Evolutionary conservation across 2,888 invertebrate genomes (phyloP).

Genomic region (Amaurobius ferox): DNA sequence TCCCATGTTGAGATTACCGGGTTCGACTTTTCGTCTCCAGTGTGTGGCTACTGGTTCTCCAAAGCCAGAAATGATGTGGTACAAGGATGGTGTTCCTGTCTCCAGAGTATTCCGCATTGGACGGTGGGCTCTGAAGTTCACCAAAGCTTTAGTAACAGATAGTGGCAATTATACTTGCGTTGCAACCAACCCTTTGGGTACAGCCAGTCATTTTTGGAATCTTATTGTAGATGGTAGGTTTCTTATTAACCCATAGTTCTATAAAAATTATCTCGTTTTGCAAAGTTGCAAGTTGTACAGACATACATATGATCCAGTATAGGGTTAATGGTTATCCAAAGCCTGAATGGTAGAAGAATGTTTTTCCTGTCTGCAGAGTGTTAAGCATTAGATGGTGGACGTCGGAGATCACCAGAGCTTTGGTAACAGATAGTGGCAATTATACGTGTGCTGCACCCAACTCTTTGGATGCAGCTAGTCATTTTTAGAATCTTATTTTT

Average conservation of each 20-base stretch:
- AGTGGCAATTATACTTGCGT: slow-evolving; percentile 75
- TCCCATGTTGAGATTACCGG: slow-evolving; percentile 25
- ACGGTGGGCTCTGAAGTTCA: slow-evolving; percentile 77
- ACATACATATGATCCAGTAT: too few species aligned
- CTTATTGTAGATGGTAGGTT: slow-evolving; percentile 76
- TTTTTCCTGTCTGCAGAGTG: slow-evolving; percentile 12
- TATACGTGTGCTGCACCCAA: slow-evolving; percentile 55
- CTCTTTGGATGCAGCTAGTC: slow-evolving; percentile 32
- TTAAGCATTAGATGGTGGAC: slow-evolving; percentile 74
- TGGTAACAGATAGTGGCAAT: slow-evolving; percentile 81
- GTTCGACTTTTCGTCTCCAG: slow-evolving; percentile 43
- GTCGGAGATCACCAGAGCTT: slow-evolving; percentile 80
- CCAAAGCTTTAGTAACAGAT: slow-evolving; percentile 82
- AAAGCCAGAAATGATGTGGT: slow-evolving; percentile 55
- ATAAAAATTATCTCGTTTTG: too few species aligned
- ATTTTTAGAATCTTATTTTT: slow-evolving; percentile 76
- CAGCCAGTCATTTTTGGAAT: slow-evolving; percentile 42
- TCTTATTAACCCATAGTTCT: too few species aligned
- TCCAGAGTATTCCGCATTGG: slow-evolving; percentile 21
- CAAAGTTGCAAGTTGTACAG: too few species aligned
- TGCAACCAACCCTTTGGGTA: slow-evolving; percentile 39
- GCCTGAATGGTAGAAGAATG: slow-evolving; percentile 61
- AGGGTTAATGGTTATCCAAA: slow-evolving; percentile 46
- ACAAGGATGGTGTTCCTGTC: slow-evolving; percentile 46
- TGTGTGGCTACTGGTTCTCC: slow-evolving; percentile 55